Conservation (phyloP, 2,888 invertebrate genomes). For the Drosophila yooni region DNA sequence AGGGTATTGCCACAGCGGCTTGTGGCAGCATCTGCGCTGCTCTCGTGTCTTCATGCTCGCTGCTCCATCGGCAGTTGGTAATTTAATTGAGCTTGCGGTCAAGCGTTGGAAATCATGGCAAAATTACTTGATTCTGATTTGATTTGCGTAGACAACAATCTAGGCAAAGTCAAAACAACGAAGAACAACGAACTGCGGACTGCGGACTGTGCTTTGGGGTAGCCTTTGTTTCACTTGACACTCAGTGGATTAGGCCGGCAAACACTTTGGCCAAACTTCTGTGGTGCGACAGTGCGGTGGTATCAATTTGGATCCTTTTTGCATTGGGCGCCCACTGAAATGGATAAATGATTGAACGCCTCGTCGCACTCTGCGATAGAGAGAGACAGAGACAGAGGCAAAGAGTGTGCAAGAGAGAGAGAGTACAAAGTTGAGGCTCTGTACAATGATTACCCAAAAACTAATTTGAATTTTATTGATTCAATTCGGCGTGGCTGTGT, state of each 20-base stretch:
- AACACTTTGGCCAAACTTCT: constrained; percentile 59
- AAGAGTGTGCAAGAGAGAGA: not conserved
- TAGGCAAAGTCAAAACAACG: constrained; percentile 29
- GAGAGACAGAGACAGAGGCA: too few relatives aligned
- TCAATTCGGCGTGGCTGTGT: constrained; percentile 56
- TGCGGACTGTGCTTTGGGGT: constrained; percentile 17
- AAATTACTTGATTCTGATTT: constrained; percentile 83
- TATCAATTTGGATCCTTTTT: constrained; percentile 62
- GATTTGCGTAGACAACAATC: constrained; percentile 81
- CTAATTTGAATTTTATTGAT: constrained; percentile 83
- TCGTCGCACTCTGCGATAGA: constrained; percentile 30
- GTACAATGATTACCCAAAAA: constrained; percentile 77
- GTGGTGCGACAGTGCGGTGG: constrained; percentile 24
- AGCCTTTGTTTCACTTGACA: constrained; percentile 59
- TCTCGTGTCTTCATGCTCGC: too few relatives aligned
- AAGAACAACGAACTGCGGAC: constrained; percentile 4
- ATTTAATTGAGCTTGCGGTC: constrained; percentile 84
- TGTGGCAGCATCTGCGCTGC: too few relatives aligned
- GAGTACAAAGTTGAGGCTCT: constrained; percentile 24
- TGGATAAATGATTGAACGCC: constrained; percentile 79
- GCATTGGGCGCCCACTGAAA: constrained; percentile 51
- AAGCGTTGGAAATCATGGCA: constrained; percentile 78
- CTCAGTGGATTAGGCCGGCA: constrained; percentile 68
- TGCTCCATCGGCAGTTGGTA: constrained; percentile 57
- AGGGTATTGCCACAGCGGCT: constrained; percentile 19